These are phyloP conservation scores for Nothoprocta pentlandii DNA, from an alignment of 2,113 vertebrate genomes.

Conservation along the genomic window DNA sequence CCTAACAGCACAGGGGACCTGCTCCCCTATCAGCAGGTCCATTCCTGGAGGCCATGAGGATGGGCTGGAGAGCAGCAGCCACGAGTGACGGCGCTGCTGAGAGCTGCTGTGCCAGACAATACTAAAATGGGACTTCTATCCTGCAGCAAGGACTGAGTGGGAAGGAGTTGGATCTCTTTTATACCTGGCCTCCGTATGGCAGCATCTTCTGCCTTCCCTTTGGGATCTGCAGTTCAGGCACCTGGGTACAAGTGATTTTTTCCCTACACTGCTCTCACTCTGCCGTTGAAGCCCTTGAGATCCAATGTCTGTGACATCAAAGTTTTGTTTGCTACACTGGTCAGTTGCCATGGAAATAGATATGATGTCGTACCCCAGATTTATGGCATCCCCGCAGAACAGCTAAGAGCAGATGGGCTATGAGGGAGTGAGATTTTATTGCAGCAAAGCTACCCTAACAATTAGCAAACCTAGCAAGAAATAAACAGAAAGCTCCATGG, in stretches of 20 bases:
- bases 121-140: neutral
- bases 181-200: neutral
- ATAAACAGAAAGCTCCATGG: slow-evolving; percentile 42
- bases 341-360: slow-evolving; percentile 69
- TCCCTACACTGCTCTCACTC: neutral
- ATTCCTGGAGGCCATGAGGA: no score
- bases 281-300: neutral
- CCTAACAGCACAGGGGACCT: no score
- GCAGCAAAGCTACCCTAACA: slow-evolving; percentile 52
- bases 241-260: neutral
- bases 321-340: slow-evolving; percentile 50
- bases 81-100: neutral
- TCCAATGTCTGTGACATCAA: slow-evolving; percentile 26
- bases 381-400: slow-evolving; percentile 69
- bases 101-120: neutral
- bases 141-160: neutral
- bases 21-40: neutral
- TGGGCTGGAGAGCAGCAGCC: neutral
- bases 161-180: neutral
- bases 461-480: slow-evolving; percentile 67
- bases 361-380: slow-evolving; percentile 58
- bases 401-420: slow-evolving; percentile 71
- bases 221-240: neutral
- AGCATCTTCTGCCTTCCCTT: neutral
- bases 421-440: slow-evolving; percentile 69